Base-by-base conservation (phyloP, 2,113 vertebrate genomes). In the Nesoenas mayeri region DNA sequence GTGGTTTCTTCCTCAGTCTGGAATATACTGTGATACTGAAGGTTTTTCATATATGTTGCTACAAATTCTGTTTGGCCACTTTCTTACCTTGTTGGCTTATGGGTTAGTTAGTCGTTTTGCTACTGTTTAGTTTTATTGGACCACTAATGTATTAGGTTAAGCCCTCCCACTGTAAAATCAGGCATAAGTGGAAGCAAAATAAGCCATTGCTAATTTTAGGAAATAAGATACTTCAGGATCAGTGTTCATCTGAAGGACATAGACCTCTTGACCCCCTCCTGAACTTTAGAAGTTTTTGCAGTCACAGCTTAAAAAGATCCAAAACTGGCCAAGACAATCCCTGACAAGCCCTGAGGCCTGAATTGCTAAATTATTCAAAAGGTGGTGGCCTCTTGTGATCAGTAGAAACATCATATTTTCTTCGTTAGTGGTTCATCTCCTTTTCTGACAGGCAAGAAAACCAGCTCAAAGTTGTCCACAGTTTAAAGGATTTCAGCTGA, bases 81-180 rank as follows among this genome's bases (percentile, higher is more conserved):
- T 47, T 74, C 25, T 54, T 78, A 79, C 64, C 29, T 28, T 2
- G 0, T 44, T 48, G 5, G 5, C 8, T 74, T 10, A 38, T 4
- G 21, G 20, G 10, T 53, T 79, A 66, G 14, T 65, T 74, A 58
- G 19, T 67, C 9, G 2, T 36, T 78, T 56, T 56, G 2, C 2
- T 29, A 9, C 12, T 79, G 16, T 17, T n/a, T 29, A 48, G 22
- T 42, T 73, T 73, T 65, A 31, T 57, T 74, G 51, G 25, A 28
- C 4, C 0, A 0, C 42, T 74, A 17, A 4, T 9, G 42, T 3
- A 21, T 51, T 36, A 0, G 0, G 12, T 81, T 56, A 58, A n/a
- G 14, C 2, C 12, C 18, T 81, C 74, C 38, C 16, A 51, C 9
- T 38, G 29, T 19, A 74, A 38, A 82, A 85, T 42, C 40, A 47